Evolutionary conservation across 2,113 vertebrate genomes (phyloP).

Genomic region (Nothocercus julius): DNA sequence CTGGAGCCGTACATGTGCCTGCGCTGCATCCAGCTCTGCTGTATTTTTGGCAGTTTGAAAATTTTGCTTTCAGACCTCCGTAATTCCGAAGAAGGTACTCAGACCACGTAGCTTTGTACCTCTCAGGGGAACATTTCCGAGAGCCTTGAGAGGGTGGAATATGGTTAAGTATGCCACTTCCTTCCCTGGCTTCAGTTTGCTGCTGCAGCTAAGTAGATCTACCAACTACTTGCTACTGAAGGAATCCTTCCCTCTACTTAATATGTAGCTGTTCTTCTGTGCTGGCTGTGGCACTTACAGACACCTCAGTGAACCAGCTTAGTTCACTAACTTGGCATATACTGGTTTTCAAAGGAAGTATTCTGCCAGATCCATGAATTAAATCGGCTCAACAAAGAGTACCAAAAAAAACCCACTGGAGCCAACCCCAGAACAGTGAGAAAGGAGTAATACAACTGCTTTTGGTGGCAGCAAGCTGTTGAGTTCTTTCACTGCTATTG

Average conservation of each 20-base stretch:
- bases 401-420: not conserved
- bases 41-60: not conserved
- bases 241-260: not conserved
- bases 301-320: not conserved
- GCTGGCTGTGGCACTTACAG: not conserved
- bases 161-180: not conserved
- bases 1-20: rapidly evolving
- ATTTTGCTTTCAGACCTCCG: not conserved
- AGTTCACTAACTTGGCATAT: not conserved
- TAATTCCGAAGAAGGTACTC: not conserved
- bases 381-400: not conserved
- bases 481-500: not conserved
- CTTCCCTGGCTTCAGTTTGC: not conserved
- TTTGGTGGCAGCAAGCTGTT: not conserved
- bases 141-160: not conserved
- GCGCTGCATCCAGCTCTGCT: not conserved
- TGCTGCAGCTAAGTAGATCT: not conserved
- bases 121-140: not conserved
- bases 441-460: not conserved
- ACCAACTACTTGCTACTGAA: not conserved
- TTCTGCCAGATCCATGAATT: not conserved
- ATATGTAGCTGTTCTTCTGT: not conserved
- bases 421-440: not conserved
- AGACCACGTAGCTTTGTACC: rapidly evolving
- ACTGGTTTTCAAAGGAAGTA: not conserved